These are phyloP conservation scores for Idaea dimidiata DNA, from an alignment of 2,888 invertebrate species.

Conservation along the genomic window DNA sequence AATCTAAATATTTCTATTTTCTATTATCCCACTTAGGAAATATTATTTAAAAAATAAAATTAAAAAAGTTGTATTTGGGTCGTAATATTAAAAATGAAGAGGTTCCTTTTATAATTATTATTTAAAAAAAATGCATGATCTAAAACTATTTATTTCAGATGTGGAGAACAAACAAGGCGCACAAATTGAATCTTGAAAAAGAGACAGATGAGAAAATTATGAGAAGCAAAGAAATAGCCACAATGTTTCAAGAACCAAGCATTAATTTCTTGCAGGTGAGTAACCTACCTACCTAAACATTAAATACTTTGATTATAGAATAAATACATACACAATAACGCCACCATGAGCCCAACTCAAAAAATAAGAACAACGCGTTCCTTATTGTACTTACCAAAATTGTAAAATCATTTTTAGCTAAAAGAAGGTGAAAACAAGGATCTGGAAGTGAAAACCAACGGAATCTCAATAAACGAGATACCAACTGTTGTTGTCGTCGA, in stretches of 20 bases:
- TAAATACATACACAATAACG: too few relatives aligned
- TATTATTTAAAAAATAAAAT: too few relatives aligned
- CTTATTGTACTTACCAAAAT: neutral
- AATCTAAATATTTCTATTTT: too few relatives aligned
- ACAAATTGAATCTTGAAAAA: slow-evolving; percentile 86
- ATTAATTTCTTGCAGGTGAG: slow-evolving; percentile 79
- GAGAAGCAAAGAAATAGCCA: slow-evolving; percentile 87
- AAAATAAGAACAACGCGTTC: too few relatives aligned
- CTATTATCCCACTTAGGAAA: too few relatives aligned
- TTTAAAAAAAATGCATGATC: neutral
- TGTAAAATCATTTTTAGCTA: slow-evolving; percentile 36
- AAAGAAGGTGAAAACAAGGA: slow-evolving; percentile 53
- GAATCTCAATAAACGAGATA: slow-evolving; percentile 54
- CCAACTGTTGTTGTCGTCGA: slow-evolving; percentile 62
- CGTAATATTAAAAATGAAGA: neutral
- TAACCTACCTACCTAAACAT: slow-evolving; percentile 2
- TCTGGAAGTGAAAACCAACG: slow-evolving; percentile 59
- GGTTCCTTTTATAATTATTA: too few relatives aligned
- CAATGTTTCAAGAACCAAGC: slow-evolving; percentile 83
- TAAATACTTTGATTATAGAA: neutral
- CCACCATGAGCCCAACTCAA: too few relatives aligned
- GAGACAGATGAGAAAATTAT: slow-evolving; percentile 89
- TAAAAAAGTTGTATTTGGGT: too few relatives aligned
- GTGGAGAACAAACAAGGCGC: slow-evolving; percentile 87
- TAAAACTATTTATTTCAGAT: slow-evolving; percentile 59